Percentiles rank a stretch among this genome's conserved stretches.
Evolutionary conservation across 2,113 vertebrate species (phyloP).

Genomic region (Craseonycteris thonglongyai): DNA sequence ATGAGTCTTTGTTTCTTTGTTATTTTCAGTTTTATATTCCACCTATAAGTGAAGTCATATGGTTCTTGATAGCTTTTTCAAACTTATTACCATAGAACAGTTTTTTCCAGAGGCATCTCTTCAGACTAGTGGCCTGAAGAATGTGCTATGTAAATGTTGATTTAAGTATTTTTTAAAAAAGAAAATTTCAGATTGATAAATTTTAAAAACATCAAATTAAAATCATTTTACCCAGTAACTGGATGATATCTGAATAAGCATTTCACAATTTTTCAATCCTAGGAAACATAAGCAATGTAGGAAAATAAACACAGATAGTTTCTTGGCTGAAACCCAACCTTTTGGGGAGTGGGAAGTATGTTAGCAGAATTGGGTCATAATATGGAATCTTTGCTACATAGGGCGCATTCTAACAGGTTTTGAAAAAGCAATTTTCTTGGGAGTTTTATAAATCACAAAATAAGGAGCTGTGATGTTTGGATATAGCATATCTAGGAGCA

Average conservation of each 20-base stretch:
- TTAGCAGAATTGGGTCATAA: conserved; percentile 23
- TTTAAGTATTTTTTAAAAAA: background rate
- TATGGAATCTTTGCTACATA: background rate
- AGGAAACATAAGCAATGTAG: conserved; percentile 28
- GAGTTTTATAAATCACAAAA: background rate
- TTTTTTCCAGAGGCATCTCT: background rate
- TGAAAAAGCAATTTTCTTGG: background rate
- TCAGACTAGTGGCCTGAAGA: background rate
- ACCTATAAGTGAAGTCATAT: too few relatives aligned
- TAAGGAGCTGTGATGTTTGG: background rate
- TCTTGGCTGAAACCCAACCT: background rate
- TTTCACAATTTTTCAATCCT: background rate
- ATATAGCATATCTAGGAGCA: background rate
- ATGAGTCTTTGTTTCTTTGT: too few relatives aligned
- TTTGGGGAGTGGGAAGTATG: background rate
- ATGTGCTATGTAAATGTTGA: background rate
- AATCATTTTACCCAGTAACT: background rate
- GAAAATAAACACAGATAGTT: background rate
- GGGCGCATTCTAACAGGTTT: background rate
- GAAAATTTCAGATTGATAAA: background rate
- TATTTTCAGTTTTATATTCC: too few relatives aligned
- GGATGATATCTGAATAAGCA: background rate
- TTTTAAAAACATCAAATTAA: conserved; percentile 16
- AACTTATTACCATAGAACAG: background rate
- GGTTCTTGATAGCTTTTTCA: too few relatives aligned